A percentile compares a stretch with the other conserved stretches of the same genome.
These are phyloP conservation scores for Sebastes cheni DNA, from an alignment of 2,797 vertebrate genomes.

Conservation along the genomic window DNA sequence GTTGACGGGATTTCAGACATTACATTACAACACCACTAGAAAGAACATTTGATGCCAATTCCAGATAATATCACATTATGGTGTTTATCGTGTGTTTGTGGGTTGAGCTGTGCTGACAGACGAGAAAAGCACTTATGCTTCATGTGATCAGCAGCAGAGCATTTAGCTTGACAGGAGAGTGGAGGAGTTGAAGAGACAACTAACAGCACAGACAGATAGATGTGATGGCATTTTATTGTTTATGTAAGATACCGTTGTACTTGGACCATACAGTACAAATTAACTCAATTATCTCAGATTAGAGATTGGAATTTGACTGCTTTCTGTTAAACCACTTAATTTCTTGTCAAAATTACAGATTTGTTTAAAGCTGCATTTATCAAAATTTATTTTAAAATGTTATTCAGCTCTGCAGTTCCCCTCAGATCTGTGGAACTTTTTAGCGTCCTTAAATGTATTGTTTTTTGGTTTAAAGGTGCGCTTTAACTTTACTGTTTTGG, in stretches of 20 bases:
- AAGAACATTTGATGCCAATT: conserved; percentile 29
- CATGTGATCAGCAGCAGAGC: conserved; percentile 18
- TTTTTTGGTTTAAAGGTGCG: background rate
- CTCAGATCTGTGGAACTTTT: background rate
- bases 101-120: conserved; percentile 33
- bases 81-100: conserved; percentile 25
- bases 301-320: no score
- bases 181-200: background rate
- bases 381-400: no score
- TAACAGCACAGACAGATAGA: background rate
- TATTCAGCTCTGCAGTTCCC: no score
- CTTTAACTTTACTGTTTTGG: background rate
- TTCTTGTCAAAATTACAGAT: background rate
- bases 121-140: conserved; percentile 26
- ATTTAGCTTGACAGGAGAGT: conserved; percentile 11
- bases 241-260: background rate
- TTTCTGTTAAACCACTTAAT: background rate
- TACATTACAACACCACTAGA: conserved; percentile 37
- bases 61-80: conserved; percentile 26
- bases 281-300: background rate
- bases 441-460: background rate
- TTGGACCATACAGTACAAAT: no score
- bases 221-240: background rate
- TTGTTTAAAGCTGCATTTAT: no score
- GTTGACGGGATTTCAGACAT: conserved; percentile 33